These are phyloP conservation scores for Ptyas mucosa DNA, from an alignment of 2,113 vertebrate species.

Conservation along the genomic window DNA sequence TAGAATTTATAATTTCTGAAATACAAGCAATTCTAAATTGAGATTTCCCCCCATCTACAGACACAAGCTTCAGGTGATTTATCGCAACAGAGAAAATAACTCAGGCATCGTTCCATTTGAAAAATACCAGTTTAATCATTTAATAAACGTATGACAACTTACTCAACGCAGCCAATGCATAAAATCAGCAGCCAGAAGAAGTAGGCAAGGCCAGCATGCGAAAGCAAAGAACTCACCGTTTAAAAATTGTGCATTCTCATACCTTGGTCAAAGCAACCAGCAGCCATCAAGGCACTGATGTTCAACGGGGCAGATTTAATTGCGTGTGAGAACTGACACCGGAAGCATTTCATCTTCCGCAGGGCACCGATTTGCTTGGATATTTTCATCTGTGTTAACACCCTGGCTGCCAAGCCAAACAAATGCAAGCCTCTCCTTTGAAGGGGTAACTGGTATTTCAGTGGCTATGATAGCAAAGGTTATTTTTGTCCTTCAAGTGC, in stretches of 20 bases:
- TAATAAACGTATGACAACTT: background rate
- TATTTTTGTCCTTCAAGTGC: conserved; percentile 14
- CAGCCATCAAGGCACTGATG: conserved; percentile 49
- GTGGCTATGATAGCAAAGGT: background rate
- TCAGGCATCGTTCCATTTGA: background rate
- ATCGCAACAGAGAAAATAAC: background rate
- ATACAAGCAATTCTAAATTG: background rate
- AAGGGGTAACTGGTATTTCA: background rate
- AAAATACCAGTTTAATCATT: background rate
- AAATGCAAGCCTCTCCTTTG: background rate
- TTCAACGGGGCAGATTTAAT: conserved; percentile 28
- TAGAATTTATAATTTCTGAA: background rate
- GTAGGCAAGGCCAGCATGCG: background rate
- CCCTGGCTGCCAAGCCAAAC: conserved; percentile 17
- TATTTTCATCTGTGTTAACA: conserved; percentile 46
- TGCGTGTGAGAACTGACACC: conserved; percentile 41
- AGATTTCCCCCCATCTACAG: background rate
- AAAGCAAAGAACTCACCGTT: conserved; percentile 22
- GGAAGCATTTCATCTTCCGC: conserved; percentile 55
- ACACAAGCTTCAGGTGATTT: background rate
- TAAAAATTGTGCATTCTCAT: conserved; percentile 31
- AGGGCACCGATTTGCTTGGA: conserved; percentile 25
- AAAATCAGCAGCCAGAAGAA: conserved; percentile 23
- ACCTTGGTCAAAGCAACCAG: conserved; percentile 45
- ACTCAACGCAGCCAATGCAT: background rate